phyloP scores from a whole-genome alignment of 2,888 invertebrate species.

The Megaustenia siamemsis region DNA sequence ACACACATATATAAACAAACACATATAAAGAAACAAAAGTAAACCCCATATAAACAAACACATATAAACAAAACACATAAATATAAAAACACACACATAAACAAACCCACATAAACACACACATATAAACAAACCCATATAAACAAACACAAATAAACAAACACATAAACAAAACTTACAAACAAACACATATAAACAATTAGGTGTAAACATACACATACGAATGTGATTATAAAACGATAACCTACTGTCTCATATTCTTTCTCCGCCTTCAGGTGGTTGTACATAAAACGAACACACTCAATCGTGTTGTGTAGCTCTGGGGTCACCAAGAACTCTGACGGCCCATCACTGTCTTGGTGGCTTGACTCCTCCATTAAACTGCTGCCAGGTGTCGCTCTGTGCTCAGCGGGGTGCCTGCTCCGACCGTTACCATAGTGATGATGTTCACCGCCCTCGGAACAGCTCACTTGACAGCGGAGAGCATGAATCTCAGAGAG shows the following conservation, averaged over 20 bases:
- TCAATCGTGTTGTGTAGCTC: slow-evolving; percentile 88
- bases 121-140: no score
- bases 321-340: slow-evolving; percentile 88
- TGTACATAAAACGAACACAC: slow-evolving; percentile 98
- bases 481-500: neutral
- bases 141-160: no score
- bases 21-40: no score
- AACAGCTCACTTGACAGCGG: neutral
- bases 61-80: no score
- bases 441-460: neutral
- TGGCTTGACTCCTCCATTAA: neutral
- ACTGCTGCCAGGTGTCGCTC: slow-evolving; percentile 6
- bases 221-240: neutral
- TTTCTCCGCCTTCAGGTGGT: slow-evolving; percentile 98
- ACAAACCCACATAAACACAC: no score
- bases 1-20: no score
- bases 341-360: neutral
- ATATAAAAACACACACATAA: no score
- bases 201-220: neutral
- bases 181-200: no score
- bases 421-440: neutral
- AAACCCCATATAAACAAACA: no score
- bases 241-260: slow-evolving; percentile 94
- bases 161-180: no score
- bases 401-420: neutral